These are phyloP conservation scores for Drosophila merina DNA, from an alignment of 2,888 invertebrate genomes.

Conservation along the genomic window DNA sequence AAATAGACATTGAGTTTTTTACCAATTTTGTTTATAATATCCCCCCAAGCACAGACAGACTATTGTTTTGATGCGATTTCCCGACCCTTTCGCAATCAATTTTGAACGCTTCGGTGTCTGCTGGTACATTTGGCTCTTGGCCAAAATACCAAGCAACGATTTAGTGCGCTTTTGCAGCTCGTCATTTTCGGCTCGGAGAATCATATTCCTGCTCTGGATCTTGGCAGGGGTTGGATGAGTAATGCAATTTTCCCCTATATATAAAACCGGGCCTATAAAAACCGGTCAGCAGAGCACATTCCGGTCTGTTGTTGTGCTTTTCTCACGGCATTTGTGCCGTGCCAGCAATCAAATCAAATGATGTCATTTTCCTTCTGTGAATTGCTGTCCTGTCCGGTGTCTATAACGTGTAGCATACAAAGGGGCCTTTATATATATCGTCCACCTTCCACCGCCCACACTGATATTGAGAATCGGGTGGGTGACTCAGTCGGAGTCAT, in stretches of 20 bases:
- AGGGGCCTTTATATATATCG: not conserved
- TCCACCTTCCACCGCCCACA: not conserved
- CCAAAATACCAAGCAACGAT: conserved; percentile 45
- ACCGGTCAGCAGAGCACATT: not conserved
- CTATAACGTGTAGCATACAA: conserved; percentile 1
- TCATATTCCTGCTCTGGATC: conserved; percentile 11
- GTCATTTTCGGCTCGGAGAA: conserved; percentile 17
- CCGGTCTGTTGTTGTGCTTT: conserved; percentile 11
- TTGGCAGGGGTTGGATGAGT: conserved; percentile 33
- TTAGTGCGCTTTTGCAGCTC: conserved; percentile 24
- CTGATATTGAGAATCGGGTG: not conserved
- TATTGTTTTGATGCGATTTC: not conserved
- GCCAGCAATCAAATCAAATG: conserved; percentile 43
- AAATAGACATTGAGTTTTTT: not conserved
- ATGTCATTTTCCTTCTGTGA: conserved; percentile 59
- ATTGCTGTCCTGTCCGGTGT: conserved; percentile 40
- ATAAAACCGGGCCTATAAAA: conserved; percentile 9
- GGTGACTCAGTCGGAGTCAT: conserved; percentile 48
- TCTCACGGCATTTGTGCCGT: conserved; percentile 7
- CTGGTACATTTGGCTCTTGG: conserved; percentile 49
- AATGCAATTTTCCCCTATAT: conserved; percentile 30
- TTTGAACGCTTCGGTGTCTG: conserved; percentile 13
- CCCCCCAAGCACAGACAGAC: not conserved
- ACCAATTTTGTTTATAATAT: not conserved
- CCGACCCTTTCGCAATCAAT: not conserved